Conservation (phyloP, 2,888 invertebrate species). For the Tanytarsus gracilentus region DNA sequence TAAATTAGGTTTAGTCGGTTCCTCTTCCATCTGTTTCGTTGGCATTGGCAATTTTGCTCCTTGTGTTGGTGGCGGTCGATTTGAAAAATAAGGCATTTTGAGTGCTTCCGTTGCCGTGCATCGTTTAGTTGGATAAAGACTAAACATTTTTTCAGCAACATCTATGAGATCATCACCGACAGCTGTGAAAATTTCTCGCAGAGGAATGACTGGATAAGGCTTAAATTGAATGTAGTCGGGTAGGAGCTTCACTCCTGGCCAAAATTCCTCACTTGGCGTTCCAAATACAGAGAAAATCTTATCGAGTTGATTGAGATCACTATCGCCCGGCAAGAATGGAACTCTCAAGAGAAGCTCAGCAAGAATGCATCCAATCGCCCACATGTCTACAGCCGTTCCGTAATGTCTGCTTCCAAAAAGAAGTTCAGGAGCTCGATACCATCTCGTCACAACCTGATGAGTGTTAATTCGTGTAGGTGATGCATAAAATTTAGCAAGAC, state of each 20-base stretch:
- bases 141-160: conserved; percentile 65
- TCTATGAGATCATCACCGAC: conserved; percentile 84
- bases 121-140: conserved; percentile 73
- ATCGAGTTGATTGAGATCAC: conserved; percentile 92
- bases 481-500: conserved; percentile 93
- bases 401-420: conserved; percentile 93
- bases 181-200: conserved; percentile 91
- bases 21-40: conserved; percentile 45
- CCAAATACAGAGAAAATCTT: conserved; percentile 93
- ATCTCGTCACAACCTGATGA: conserved; percentile 93
- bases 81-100: conserved; percentile 83
- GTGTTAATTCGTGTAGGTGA: conserved; percentile 94
- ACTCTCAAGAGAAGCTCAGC: conserved; percentile 86
- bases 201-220: conserved; percentile 68
- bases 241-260: conserved; percentile 75
- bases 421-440: conserved; percentile 90
- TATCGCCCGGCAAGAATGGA: conserved; percentile 93
- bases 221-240: conserved; percentile 93
- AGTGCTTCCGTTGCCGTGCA: conserved; percentile 76
- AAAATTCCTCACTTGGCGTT: conserved; percentile 82
- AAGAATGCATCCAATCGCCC: conserved; percentile 97
- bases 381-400: conserved; percentile 87
- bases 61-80: conserved; percentile 78
- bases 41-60: conserved; percentile 78
- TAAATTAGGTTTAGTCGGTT: conserved; percentile 48